Percentiles rank a stretch among this genome's conserved stretches.
Evolutionary conservation across 2,888 invertebrate species (phyloP).

Genomic region (Drosophila nr. fundita): DNA sequence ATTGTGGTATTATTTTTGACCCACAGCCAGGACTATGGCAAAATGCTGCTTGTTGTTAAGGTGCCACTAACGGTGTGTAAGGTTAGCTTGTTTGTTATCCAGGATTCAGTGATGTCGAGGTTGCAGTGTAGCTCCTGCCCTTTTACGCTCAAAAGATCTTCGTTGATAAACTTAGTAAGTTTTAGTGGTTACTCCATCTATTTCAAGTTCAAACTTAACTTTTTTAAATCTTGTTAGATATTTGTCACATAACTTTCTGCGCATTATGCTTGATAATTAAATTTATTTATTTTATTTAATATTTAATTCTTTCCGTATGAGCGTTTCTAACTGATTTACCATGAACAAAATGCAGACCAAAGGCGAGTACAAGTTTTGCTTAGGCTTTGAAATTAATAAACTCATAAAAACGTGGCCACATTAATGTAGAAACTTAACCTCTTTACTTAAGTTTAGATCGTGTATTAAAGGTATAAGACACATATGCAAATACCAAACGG

Average conservation of each 20-base stretch:
- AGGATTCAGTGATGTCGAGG: not conserved
- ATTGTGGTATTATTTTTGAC: slow-evolving; percentile 24
- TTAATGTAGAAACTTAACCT: not conserved
- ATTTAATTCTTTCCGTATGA: not conserved
- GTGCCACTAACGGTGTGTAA: not conserved
- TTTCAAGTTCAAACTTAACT: not conserved
- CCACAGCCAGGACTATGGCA: slow-evolving; percentile 19
- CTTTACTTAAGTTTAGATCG: not conserved
- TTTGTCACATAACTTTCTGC: not conserved
- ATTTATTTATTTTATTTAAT: not conserved
- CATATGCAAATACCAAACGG: not conserved
- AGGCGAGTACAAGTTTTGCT: not conserved
- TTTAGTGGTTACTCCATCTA: not conserved
- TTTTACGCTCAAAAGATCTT: not conserved
- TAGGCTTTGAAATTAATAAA: not conserved
- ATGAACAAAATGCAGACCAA: not conserved
- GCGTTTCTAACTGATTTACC: not conserved
- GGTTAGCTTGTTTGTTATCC: not conserved
- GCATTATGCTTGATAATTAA: not conserved
- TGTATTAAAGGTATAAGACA: not conserved
- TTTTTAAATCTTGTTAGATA: not conserved
- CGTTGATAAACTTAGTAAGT: not conserved
- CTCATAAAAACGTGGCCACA: not conserved
- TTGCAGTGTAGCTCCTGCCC: not conserved
- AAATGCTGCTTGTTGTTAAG: not conserved